Conservation (phyloP, 2,113 vertebrate species). For the Erinaceus europaeus region DNA sequence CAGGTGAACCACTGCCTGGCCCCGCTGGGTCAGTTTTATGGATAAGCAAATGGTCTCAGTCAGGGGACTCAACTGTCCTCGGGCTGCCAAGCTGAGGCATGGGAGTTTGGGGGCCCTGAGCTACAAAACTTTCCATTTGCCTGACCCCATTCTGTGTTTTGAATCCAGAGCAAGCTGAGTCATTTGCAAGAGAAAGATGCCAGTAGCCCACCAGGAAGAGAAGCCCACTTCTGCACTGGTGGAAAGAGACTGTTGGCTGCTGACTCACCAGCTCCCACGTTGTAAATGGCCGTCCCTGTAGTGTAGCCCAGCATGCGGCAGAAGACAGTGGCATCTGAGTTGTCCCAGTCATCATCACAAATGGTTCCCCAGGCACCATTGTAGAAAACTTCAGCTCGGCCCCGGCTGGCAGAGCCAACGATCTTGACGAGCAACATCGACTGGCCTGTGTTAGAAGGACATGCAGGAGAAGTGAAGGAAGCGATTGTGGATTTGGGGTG, state of each 20-base stretch:
- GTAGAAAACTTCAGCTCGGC: conserved; percentile 86
- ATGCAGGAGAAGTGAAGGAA: rapidly evolving
- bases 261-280: conserved; percentile 65
- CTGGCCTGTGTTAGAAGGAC: background rate
- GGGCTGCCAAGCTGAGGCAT: background rate
- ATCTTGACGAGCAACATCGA: background rate
- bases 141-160: background rate
- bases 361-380: conserved; percentile 86
- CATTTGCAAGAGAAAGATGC: background rate
- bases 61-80: background rate
- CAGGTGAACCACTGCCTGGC: background rate
- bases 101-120: background rate
- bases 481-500: background rate
- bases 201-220: background rate
- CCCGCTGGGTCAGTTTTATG: background rate
- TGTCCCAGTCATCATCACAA: conserved; percentile 88
- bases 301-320: conserved; percentile 89
- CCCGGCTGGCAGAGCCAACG: background rate
- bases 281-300: rapidly evolving
- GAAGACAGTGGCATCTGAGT: conserved; percentile 78
- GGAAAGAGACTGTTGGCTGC: background rate
- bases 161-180: background rate
- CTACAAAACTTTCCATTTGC: background rate
- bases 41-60: background rate
- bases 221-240: background rate